Conservation (phyloP, 2,113 vertebrate genomes). For the Ciconia maguari region DNA sequence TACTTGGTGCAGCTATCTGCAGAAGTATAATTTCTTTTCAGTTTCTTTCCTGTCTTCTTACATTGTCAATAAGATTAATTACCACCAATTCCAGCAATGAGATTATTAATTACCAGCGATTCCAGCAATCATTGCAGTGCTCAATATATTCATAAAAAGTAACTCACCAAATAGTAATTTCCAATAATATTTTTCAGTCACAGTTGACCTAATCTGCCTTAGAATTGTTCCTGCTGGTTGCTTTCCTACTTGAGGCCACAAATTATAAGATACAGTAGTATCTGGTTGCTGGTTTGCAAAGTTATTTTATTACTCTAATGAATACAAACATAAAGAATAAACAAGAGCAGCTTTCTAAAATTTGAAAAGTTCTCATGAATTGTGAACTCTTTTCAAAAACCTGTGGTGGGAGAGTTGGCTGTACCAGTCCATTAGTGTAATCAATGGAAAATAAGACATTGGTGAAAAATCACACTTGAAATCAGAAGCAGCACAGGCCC, state of each 20-base stretch:
- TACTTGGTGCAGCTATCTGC: neutral
- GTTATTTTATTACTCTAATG: neutral
- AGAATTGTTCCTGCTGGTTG: neutral
- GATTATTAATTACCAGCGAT: neutral
- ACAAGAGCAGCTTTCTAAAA: neutral
- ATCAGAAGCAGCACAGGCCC: neutral
- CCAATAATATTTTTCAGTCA: neutral
- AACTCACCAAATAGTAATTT: neutral
- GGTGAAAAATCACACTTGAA: neutral
- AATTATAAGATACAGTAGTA: neutral
- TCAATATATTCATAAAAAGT: neutral
- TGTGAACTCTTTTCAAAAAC: neutral
- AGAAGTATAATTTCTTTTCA: neutral
- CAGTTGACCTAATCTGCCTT: neutral
- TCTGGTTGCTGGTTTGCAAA: neutral
- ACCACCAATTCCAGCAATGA: neutral
- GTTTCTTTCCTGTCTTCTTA: neutral
- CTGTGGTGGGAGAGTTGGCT: fast-evolving
- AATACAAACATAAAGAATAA: neutral
- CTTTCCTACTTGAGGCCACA: neutral
- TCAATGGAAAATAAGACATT: neutral
- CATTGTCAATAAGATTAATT: neutral
- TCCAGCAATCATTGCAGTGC: neutral
- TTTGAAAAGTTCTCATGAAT: neutral
- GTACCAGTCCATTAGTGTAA: neutral